A percentile compares a stretch with the other conserved stretches of the same genome.
Evolutionary conservation across 2,888 invertebrate genomes (phyloP).

Genomic region (Molorchus minor): DNA sequence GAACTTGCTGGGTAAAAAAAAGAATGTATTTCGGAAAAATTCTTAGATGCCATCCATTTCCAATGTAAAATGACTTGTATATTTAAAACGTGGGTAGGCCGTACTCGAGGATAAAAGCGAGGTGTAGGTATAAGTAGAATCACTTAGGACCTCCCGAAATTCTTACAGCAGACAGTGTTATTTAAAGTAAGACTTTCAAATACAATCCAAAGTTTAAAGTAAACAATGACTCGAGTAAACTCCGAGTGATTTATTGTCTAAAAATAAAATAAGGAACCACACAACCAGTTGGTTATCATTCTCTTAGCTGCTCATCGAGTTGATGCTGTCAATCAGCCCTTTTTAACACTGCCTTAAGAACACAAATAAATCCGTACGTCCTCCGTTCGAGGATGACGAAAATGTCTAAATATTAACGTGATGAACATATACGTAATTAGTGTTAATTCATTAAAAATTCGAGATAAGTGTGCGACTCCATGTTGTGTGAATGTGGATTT

Average conservation of each 20-base stretch:
- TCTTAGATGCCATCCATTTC: conserved; percentile 2
- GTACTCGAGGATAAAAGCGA: no score
- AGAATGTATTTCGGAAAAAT: background rate
- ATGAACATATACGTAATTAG: conserved; percentile 42
- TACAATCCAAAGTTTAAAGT: conserved; percentile 12
- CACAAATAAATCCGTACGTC: conserved; percentile 14
- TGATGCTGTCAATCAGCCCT: conserved; percentile 12
- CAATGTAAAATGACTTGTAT: conserved; percentile 14
- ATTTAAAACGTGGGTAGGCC: conserved; percentile 9
- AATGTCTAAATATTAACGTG: conserved; percentile 32
- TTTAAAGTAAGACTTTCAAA: conserved; percentile 11
- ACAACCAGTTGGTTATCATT: conserved; percentile 17
- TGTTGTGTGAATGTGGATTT: conserved; percentile 33
- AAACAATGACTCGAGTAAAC: conserved; percentile 13
- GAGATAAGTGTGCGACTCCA: conserved; percentile 22
- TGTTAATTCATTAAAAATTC: conserved; percentile 29
- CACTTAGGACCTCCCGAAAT: conserved; percentile 12
- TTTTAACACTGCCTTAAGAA: conserved; percentile 23
- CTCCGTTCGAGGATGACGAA: conserved; percentile 12
- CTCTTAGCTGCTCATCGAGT: conserved; percentile 2
- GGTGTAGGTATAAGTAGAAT: conserved; percentile 14
- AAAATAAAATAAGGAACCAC: conserved; percentile 16
- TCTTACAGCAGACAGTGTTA: conserved; percentile 22
- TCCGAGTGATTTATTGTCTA: conserved; percentile 16
- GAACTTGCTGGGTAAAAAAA: no score